Conservation (phyloP, 1,140 invertebrate species). For the Amyelois transitella region DNA sequence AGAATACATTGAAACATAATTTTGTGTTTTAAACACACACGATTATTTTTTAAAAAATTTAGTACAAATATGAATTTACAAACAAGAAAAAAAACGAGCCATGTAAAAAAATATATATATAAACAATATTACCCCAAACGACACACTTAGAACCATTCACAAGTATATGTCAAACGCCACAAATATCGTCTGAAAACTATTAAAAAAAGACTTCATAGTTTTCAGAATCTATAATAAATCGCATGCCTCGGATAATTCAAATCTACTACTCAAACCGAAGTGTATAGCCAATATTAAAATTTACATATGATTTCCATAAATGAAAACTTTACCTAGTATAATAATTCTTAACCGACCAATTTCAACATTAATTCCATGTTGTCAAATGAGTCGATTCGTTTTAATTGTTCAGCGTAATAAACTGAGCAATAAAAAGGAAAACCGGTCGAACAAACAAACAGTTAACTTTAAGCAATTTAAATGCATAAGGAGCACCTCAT, state of each 20-base stretch:
- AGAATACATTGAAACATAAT: not conserved
- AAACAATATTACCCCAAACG: too few species aligned
- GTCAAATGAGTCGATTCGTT: constrained; percentile 21
- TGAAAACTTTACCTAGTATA: not conserved
- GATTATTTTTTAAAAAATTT: not conserved
- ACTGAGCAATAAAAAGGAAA: constrained; percentile 23
- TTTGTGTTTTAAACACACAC: not conserved
- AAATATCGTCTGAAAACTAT: too few species aligned
- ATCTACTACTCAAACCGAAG: not conserved
- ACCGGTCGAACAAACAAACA: constrained; percentile 10
- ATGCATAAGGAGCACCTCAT: constrained; percentile 8
- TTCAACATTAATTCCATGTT: constrained; percentile 12
- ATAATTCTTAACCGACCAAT: constrained; percentile 2
- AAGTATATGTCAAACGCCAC: too few species aligned
- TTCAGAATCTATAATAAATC: too few species aligned
- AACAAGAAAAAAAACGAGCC: too few species aligned
- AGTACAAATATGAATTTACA: too few species aligned
- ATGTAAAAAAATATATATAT: too few species aligned
- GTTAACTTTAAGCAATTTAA: constrained; percentile 10
- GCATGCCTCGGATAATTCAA: too few species aligned
- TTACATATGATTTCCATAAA: not conserved
- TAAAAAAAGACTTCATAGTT: too few species aligned
- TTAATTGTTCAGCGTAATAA: constrained; percentile 32
- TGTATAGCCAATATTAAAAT: not conserved
- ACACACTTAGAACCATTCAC: too few species aligned